A percentile compares a stretch with the other conserved stretches of the same genome.
Conservation (phyloP, 2,888 invertebrate species). For the Acleris holmiana region DNA sequence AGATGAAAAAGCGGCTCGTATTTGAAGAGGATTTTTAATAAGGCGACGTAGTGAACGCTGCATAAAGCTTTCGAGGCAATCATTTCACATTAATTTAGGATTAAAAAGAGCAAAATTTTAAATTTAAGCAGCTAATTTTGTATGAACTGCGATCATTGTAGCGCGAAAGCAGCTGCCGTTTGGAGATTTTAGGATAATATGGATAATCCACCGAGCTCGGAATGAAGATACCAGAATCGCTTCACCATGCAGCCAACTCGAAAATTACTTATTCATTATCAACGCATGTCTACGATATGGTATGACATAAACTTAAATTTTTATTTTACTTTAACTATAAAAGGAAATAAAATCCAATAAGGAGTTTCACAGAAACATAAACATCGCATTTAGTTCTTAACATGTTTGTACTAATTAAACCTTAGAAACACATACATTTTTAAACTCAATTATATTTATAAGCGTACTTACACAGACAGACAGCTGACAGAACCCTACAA, state of each 20-base stretch:
- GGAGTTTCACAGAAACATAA: too few relatives aligned
- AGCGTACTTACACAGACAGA: too few relatives aligned
- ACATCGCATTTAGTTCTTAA: too few relatives aligned
- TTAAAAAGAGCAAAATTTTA: slow-evolving; percentile 66
- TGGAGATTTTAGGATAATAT: slow-evolving; percentile 77
- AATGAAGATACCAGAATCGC: slow-evolving; percentile 69
- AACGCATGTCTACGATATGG: slow-evolving; percentile 59
- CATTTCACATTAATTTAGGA: slow-evolving; percentile 59
- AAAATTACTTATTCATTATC: slow-evolving; percentile 75
- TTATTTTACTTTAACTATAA: background rate
- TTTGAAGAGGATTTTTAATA: slow-evolving; percentile 48
- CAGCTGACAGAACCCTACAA: too few relatives aligned
- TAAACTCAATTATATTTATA: too few relatives aligned
- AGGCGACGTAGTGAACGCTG: slow-evolving; percentile 43
- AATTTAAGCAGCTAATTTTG: slow-evolving; percentile 65
- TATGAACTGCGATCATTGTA: slow-evolving; percentile 67
- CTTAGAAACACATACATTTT: too few relatives aligned
- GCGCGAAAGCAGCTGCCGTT: slow-evolving; percentile 63
- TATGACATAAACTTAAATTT: slow-evolving; percentile 41
- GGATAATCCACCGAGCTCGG: slow-evolving; percentile 73
- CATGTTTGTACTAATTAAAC: too few relatives aligned
- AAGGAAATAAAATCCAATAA: too few relatives aligned
- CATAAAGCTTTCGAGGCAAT: slow-evolving; percentile 55
- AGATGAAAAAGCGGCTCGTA: slow-evolving; percentile 34
- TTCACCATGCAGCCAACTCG: slow-evolving; percentile 65